Conservation (phyloP, 2,888 invertebrate genomes). For the Bombylius major region DNA sequence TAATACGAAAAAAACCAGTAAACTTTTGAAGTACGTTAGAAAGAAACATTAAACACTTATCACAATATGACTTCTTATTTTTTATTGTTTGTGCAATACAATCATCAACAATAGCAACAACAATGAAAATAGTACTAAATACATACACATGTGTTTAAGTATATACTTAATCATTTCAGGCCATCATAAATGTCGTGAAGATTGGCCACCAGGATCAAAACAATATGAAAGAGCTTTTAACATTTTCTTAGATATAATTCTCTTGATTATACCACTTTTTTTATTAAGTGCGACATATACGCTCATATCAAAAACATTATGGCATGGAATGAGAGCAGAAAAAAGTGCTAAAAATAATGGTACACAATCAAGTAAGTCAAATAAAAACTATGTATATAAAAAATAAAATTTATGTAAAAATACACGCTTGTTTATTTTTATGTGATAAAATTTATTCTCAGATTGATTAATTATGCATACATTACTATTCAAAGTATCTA, state of each 20-base stretch:
- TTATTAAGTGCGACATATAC: conserved; percentile 48
- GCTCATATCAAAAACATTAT: conserved; percentile 32
- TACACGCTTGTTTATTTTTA: too few relatives aligned
- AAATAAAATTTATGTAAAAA: neutral
- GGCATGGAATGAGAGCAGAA: conserved; percentile 26
- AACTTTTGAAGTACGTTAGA: too few relatives aligned
- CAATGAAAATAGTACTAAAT: too few relatives aligned
- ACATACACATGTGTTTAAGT: too few relatives aligned
- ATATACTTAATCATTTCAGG: conserved; percentile 26
- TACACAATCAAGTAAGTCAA: conserved; percentile 30
- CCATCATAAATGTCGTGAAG: conserved; percentile 44
- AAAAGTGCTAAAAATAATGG: conserved; percentile 31
- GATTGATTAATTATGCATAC: too few relatives aligned
- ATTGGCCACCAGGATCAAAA: conserved; percentile 39
- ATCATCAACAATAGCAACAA: too few relatives aligned
- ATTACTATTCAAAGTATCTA: too few relatives aligned
- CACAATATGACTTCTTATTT: too few relatives aligned
- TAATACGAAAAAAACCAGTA: too few relatives aligned
- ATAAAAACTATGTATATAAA: neutral
- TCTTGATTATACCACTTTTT: conserved; percentile 49
- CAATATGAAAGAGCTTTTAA: conserved; percentile 51
- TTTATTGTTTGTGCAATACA: too few relatives aligned
- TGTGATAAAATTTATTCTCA: too few relatives aligned
- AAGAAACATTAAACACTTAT: too few relatives aligned
- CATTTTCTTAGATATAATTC: conserved; percentile 44